Percentiles rank a stretch among this genome's conserved stretches.
These are phyloP conservation scores for Montipora capricornis DNA, from an alignment of 64 coral and sea anemone genomes.

Conservation along the genomic window DNA sequence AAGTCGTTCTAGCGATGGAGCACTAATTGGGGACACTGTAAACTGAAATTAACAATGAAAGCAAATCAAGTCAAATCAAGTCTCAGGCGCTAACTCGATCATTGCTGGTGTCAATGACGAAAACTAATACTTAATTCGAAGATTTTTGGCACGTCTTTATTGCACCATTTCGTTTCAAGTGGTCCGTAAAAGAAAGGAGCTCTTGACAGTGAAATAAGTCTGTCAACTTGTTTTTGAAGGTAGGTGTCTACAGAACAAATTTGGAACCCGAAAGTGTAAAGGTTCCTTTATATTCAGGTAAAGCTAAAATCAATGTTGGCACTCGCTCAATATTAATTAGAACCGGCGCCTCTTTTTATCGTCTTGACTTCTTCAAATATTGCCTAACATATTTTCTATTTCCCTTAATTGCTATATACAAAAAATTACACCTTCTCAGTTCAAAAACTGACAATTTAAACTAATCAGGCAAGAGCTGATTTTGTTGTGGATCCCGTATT, in stretches of 20 bases:
- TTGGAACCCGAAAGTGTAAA: neutral
- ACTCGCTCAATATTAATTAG: neutral
- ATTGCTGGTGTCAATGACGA: slow-evolving; percentile 19
- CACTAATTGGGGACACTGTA: no score
- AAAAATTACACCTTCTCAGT: no score
- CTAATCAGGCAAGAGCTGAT: no score
- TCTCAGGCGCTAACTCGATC: neutral
- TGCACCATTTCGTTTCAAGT: neutral
- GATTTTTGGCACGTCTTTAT: neutral
- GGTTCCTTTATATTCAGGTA: neutral
- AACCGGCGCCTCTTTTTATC: neutral
- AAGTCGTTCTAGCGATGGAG: no score
- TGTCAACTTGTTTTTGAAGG: neutral
- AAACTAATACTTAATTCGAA: neutral
- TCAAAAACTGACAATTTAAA: no score
- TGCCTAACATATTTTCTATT: neutral
- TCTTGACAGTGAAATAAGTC: neutral
- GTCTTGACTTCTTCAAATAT: neutral
- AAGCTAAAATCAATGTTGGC: neutral
- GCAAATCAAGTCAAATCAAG: neutral
- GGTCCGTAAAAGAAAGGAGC: neutral
- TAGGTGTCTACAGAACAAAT: neutral
- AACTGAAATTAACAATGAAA: no score
- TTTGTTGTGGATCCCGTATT: no score
- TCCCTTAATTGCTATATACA: neutral